Evolutionary conservation across 1,140 invertebrate species (phyloP).

Genomic region (Ericerus pela): DNA sequence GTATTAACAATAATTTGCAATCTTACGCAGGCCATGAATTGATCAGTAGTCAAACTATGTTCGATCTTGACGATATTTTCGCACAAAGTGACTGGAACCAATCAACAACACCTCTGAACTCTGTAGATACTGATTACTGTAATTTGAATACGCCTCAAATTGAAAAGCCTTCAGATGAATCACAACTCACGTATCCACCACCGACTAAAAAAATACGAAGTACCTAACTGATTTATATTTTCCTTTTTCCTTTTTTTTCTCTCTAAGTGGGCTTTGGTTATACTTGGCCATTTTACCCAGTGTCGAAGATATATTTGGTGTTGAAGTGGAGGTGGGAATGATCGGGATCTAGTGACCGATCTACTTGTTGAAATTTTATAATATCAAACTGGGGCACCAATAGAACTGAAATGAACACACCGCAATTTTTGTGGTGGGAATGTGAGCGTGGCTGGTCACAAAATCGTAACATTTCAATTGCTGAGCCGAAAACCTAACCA

Average conservation of each 20-base stretch:
- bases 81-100: not conserved
- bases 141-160: slow-evolving; percentile 2
- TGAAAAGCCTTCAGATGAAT: not conserved
- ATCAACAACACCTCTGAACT: not conserved
- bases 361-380: too few relatives aligned
- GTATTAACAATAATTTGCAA: not conserved
- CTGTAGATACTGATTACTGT: not conserved
- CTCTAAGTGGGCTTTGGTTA: not conserved
- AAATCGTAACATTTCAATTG: too few relatives aligned
- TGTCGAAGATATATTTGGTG: too few relatives aligned
- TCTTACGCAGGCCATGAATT: slow-evolving; percentile 16
- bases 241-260: not conserved
- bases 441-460: too few relatives aligned
- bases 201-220: slow-evolving; percentile 4
- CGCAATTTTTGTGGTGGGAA: too few relatives aligned
- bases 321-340: too few relatives aligned
- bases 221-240: not conserved
- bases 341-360: too few relatives aligned
- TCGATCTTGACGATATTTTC: slow-evolving; percentile 3
- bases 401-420: too few relatives aligned
- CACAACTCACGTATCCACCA: not conserved
- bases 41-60: not conserved
- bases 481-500: too few relatives aligned
- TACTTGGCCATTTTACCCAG: too few relatives aligned
- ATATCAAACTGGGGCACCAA: too few relatives aligned